Percentiles rank a stretch among this genome's conserved stretches.
Evolutionary conservation across 1,140 invertebrate species (phyloP).

Genomic region (Saccostrea cuccullata): DNA sequence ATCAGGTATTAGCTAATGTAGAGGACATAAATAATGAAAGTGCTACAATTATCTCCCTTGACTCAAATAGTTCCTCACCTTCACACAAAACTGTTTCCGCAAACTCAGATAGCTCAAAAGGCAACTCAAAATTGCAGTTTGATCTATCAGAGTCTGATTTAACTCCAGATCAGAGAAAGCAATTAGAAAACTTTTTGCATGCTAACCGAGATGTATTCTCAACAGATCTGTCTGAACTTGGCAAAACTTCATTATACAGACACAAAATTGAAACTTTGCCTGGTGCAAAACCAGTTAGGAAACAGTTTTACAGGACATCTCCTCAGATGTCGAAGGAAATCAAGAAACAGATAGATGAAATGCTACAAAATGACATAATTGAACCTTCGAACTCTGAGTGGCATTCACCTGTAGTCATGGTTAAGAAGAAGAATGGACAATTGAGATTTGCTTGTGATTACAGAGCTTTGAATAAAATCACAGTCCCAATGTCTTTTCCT

Average conservation of each 20-base stretch:
- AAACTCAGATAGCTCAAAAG: neutral
- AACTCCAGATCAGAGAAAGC: slow-evolving; percentile 7
- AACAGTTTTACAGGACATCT: slow-evolving; percentile 43
- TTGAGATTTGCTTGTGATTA: slow-evolving; percentile 47
- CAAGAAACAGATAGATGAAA: slow-evolving; percentile 47
- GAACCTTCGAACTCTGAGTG: slow-evolving; percentile 48
- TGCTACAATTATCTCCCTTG: slow-evolving; percentile 20
- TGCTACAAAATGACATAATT: slow-evolving; percentile 53
- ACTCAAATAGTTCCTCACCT: neutral
- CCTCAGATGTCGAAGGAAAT: slow-evolving; percentile 41
- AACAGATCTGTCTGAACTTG: slow-evolving; percentile 51
- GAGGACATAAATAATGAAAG: neutral
- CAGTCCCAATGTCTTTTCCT: slow-evolving; percentile 47
- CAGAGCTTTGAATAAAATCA: slow-evolving; percentile 40
- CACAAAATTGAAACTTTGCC: slow-evolving; percentile 52
- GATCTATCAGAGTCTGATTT: slow-evolving; percentile 47
- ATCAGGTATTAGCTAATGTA: slow-evolving; percentile 32
- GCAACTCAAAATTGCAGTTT: slow-evolving; percentile 22
- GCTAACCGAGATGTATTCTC: slow-evolving; percentile 38
- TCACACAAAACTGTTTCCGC: neutral
- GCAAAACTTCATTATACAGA: too few relatives aligned
- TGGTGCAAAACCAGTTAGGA: slow-evolving; percentile 44
- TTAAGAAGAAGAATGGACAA: slow-evolving; percentile 45
- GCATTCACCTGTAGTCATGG: slow-evolving; percentile 49
- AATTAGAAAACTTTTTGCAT: slow-evolving; percentile 26